A percentile compares a stretch with the other conserved stretches of the same genome.
phyloP scores from a whole-genome alignment of 2,113 vertebrate genomes.

The Corapipo altera region DNA sequence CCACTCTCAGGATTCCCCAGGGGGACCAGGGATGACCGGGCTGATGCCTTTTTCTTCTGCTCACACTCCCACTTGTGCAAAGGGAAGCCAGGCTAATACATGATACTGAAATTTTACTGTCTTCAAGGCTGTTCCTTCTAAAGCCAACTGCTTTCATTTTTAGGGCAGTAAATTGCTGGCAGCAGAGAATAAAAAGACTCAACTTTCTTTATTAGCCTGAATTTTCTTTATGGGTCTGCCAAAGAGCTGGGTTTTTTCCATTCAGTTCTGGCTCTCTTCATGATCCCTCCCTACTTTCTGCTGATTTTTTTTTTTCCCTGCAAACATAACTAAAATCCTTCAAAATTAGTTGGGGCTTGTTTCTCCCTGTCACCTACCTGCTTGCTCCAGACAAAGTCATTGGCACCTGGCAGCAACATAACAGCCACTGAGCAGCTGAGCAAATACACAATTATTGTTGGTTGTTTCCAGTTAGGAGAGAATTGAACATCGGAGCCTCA shows the following conservation, averaged over 20 bases:
- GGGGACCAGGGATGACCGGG: accelerated
- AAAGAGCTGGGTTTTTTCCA: background rate
- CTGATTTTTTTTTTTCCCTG: background rate
- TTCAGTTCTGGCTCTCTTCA: background rate
- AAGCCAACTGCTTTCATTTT: slow-evolving; percentile 37
- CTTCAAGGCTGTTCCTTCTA: slow-evolving; percentile 12
- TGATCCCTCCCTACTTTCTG: background rate
- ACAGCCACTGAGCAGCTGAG: background rate
- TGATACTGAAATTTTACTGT: slow-evolving; percentile 32
- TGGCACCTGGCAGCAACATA: background rate
- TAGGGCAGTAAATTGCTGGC: slow-evolving; percentile 45
- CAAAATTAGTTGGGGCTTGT: background rate
- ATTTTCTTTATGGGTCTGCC: slow-evolving; percentile 53
- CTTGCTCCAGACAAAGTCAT: background rate
- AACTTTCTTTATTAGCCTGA: slow-evolving; percentile 42
- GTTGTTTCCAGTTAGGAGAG: background rate
- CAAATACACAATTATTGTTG: slow-evolving; percentile 1
- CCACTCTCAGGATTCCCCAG: background rate
- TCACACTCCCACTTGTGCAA: background rate
- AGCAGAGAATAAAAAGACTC: slow-evolving; percentile 18
- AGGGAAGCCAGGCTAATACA: background rate
- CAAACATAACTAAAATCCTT: background rate
- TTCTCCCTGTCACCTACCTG: background rate
- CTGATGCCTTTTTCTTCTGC: background rate
- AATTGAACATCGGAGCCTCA: background rate